These are phyloP conservation scores for Ormia ochracea DNA, from an alignment of 2,888 invertebrate species.

Conservation along the genomic window DNA sequence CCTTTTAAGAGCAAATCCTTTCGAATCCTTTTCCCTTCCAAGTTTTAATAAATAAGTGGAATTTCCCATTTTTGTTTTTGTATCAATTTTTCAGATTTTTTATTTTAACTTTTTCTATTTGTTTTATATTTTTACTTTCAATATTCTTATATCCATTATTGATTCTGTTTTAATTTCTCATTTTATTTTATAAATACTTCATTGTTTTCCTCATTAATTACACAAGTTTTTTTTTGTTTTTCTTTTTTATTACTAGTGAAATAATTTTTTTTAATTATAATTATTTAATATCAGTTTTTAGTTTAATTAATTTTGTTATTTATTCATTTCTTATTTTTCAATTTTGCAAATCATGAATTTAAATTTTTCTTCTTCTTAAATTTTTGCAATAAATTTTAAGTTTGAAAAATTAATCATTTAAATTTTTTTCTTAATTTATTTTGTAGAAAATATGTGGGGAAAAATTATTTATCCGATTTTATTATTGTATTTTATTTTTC, in stretches of 20 bases:
- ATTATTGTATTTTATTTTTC: neutral
- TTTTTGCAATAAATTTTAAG: neutral
- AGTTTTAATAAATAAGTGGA: conserved; percentile 3
- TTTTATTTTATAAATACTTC: conserved; percentile 54
- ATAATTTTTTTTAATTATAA: conserved; percentile 32
- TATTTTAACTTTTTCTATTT: conserved; percentile 57
- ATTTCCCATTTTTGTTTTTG: conserved; percentile 29
- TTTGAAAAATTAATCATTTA: neutral
- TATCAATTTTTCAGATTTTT: conserved; percentile 55
- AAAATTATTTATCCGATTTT: neutral
- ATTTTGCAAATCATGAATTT: conserved; percentile 17
- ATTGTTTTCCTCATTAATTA: conserved; percentile 57
- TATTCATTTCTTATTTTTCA: conserved; percentile 14
- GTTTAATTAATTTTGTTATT: neutral
- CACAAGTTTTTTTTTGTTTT: conserved; percentile 38
- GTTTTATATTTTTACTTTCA: conserved; percentile 37
- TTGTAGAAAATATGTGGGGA: neutral
- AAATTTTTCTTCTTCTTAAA: neutral
- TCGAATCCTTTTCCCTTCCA: too few species aligned
- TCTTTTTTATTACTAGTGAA: conserved; percentile 57
- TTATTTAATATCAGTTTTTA: conserved; percentile 33
- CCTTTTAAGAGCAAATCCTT: neutral
- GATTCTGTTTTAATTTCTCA: conserved; percentile 33
- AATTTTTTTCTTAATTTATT: neutral
- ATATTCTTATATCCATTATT: conserved; percentile 44